phyloP scores from a whole-genome alignment of 2,113 vertebrate species.

The Catharus minimus region DNA sequence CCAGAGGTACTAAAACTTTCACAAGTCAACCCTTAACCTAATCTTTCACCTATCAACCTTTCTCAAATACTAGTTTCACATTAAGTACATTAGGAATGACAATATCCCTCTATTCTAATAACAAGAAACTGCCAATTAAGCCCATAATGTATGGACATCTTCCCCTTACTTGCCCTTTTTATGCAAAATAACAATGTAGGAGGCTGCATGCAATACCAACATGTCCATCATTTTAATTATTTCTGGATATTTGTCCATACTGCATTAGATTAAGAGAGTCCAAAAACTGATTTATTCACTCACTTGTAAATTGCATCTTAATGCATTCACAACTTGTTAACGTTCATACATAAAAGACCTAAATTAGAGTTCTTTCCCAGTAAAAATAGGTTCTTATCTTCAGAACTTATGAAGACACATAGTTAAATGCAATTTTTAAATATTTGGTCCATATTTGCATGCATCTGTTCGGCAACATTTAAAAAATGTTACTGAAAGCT shows the following conservation, averaged over 20 bases:
- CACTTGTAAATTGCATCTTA: slow-evolving; percentile 41
- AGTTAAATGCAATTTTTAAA: background rate
- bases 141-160: slow-evolving; percentile 50
- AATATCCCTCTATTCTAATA: slow-evolving; percentile 49
- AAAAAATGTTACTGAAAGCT: background rate
- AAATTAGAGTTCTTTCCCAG: background rate
- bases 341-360: slow-evolving; percentile 8
- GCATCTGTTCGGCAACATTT: background rate
- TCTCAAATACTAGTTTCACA: slow-evolving; percentile 37
- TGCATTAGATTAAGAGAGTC: slow-evolving; percentile 56
- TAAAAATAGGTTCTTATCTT: background rate
- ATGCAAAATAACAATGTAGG: slow-evolving; percentile 47
- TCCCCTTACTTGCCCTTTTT: slow-evolving; percentile 56
- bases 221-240: slow-evolving; percentile 59
- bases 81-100: slow-evolving; percentile 45
- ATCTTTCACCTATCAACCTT: slow-evolving; percentile 39
- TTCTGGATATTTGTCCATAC: slow-evolving; percentile 53
- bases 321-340: background rate
- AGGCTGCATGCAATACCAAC: slow-evolving; percentile 32
- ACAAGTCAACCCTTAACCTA: background rate
- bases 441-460: background rate
- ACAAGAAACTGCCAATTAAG: slow-evolving; percentile 62
- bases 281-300: slow-evolving; percentile 44
- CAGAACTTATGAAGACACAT: background rate
- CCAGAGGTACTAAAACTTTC: slow-evolving; percentile 1